Conservation (phyloP, 2,888 invertebrate species). For the Pherbina coryleti region DNA sequence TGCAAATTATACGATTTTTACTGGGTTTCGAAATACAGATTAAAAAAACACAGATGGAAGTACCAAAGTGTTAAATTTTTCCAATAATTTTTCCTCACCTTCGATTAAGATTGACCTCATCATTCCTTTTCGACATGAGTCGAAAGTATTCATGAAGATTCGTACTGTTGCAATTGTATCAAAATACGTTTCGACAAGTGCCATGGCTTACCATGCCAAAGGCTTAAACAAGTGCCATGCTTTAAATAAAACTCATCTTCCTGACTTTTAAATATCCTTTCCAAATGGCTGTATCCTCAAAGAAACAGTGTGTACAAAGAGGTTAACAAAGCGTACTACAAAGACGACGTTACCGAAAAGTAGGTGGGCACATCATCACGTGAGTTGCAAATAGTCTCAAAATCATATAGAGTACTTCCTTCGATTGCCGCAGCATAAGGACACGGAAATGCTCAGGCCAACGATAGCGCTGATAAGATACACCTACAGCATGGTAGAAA, state of each 20-base stretch:
- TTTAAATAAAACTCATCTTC: too few relatives aligned
- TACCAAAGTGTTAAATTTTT: too few relatives aligned
- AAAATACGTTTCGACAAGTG: background rate
- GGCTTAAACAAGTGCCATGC: too few relatives aligned
- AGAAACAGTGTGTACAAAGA: background rate
- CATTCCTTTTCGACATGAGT: too few relatives aligned
- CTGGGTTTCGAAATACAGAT: too few relatives aligned
- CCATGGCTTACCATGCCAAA: background rate
- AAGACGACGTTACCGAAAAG: background rate
- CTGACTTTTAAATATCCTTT: too few relatives aligned
- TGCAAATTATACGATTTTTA: too few relatives aligned
- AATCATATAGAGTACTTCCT: conserved; percentile 21
- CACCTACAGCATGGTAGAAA: conserved; percentile 13
- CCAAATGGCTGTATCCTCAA: background rate
- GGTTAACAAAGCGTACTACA: background rate
- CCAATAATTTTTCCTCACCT: too few relatives aligned
- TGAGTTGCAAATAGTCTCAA: conserved; percentile 22
- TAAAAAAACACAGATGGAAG: too few relatives aligned
- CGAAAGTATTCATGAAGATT: background rate
- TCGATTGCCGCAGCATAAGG: conserved; percentile 30
- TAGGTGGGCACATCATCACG: background rate
- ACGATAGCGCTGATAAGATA: conserved; percentile 30
- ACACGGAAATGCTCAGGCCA: conserved; percentile 27
- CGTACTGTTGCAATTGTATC: background rate
- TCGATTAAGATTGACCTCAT: too few relatives aligned